Evolutionary conservation across 2,797 vertebrate species (phyloP).

Genomic region (Acipenser ruthenus): DNA sequence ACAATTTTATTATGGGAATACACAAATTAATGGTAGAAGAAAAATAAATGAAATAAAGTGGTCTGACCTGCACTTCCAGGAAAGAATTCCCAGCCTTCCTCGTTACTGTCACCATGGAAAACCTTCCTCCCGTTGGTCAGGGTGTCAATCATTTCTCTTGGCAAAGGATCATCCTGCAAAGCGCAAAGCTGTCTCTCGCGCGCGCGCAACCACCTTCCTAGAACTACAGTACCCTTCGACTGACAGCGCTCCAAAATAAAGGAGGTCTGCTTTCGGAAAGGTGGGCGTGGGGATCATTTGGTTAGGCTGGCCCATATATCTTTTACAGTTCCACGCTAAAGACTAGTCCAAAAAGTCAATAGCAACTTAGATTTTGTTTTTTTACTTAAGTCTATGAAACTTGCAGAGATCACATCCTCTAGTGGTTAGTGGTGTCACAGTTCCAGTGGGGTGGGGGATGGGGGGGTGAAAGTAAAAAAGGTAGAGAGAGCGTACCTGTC

Average conservation of each 20-base stretch:
- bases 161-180: constrained; percentile 86
- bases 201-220: constrained; percentile 81
- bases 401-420: constrained; percentile 55
- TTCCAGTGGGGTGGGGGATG: constrained; percentile 16
- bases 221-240: constrained; percentile 52
- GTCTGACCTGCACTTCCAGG: constrained; percentile 98
- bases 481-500: constrained; percentile 98
- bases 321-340: neutral
- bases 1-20: constrained; percentile 58
- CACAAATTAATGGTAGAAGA: constrained; percentile 44
- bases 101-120: constrained; percentile 75
- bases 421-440: constrained; percentile 58
- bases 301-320: too few species aligned
- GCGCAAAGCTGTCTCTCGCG: constrained; percentile 86
- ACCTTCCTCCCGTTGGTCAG: constrained; percentile 63
- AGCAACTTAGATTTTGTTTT: constrained; percentile 37
- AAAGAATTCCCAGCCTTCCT: constrained; percentile 86
- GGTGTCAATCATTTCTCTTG: constrained; percentile 50
- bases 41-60: constrained; percentile 90
- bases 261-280: constrained; percentile 30
- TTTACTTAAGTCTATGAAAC: constrained; percentile 30
- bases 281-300: constrained; percentile 12
- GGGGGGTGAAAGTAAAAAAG: constrained; percentile 64
- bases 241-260: constrained; percentile 34
- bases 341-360: constrained; percentile 19